Evolutionary conservation across 2,797 vertebrate species (phyloP), one percentile per base, ranked within the genome.

Genomic region (Brachyrhaphis roseni): DNA sequence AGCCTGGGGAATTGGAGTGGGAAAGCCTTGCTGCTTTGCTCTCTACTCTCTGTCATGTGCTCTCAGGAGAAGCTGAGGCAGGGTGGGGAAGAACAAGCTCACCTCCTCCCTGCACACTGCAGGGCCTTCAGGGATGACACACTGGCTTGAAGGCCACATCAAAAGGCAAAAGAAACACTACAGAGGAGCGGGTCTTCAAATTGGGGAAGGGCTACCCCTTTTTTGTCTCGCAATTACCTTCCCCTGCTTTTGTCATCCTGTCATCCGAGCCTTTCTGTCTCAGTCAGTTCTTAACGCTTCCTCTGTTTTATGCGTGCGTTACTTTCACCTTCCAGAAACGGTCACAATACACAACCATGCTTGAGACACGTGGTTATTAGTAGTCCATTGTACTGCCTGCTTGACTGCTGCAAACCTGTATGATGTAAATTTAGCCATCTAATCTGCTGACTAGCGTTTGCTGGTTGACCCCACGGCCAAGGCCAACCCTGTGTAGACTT

Each of bases 41-140:
- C 82, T 76, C 70, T 83, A 76, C 78, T 84, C 88, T 90, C 80
- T 95, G 88, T 95, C 91, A 92, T 89, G 84, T 55, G 81, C n/a
- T 93, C 90, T 93, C 84, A 84, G 74, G 81, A 93, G 83, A 87
- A 80, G 83, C 80, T 20, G 5, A 70, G 76, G 87, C 49, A 28
- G 74, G 57, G 71, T 71, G 78, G 78, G 13, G 51, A 59, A 51
- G 80, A 68, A 64, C 46, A 78, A 76, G 78, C 81, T 70, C 15
- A 3, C 84, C 82, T 87, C 86, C 86, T 78, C 81, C 51, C 77
- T 46, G 31, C 84, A 78, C 51, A 57, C 87, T 66, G 72, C 62
- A 26, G 89, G 89, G 72, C 84, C 89, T 83, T 76, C 85, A 79
- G 84, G 55, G 85, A 68, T 89, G 70, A 84, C 84, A 76, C 64